phyloP scores from a whole-genome alignment of 2,113 vertebrate species.

The Strigops habroptila region DNA sequence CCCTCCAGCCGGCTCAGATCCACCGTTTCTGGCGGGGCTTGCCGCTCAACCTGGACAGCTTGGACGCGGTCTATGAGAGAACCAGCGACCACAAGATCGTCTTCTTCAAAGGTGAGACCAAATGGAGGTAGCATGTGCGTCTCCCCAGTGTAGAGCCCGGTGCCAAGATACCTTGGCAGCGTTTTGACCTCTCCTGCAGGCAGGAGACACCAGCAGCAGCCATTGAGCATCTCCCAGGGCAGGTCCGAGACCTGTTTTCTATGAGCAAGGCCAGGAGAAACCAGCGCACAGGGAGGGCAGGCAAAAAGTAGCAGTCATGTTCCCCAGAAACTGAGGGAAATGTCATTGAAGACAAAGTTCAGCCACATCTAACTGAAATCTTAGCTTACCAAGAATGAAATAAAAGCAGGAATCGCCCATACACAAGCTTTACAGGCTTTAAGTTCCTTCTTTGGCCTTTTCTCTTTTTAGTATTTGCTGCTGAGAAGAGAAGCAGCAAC shows the following conservation, averaged over 20 bases:
- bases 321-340: not conserved
- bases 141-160: fast-evolving
- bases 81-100: slow-evolving; percentile 92
- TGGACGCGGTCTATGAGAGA: slow-evolving; percentile 92
- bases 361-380: not conserved
- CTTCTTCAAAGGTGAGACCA: slow-evolving; percentile 92
- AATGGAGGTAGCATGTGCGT: fast-evolving
- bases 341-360: not conserved
- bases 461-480: not conserved
- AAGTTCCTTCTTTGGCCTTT: not conserved
- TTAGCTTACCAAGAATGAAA: not conserved
- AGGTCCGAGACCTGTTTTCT: not conserved
- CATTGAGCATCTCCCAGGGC: not conserved
- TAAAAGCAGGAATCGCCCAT: not conserved
- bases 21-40: slow-evolving; percentile 96
- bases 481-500: not conserved
- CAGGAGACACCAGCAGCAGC: not conserved
- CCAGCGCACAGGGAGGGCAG: not conserved
- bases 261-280: not conserved
- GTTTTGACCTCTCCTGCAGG: not conserved
- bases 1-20: slow-evolving; percentile 89
- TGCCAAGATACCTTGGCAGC: not conserved
- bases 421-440: not conserved
- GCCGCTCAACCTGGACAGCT: slow-evolving; percentile 85
- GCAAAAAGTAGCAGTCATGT: not conserved